phyloP scores from a whole-genome alignment of 2,888 invertebrate genomes.

The Drosophila aldrichi region DNA sequence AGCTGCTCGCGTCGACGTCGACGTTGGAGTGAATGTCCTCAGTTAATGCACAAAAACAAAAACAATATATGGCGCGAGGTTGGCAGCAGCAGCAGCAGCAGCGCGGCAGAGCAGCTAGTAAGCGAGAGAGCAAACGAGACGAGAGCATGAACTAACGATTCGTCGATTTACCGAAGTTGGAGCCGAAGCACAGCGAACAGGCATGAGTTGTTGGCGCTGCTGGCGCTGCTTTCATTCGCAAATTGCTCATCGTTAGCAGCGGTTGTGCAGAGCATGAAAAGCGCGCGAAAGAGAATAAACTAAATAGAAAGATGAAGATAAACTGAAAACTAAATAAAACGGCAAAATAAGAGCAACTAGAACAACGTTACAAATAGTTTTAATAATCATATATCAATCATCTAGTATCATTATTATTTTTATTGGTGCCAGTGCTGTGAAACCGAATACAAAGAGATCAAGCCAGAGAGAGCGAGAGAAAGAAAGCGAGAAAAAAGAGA shows the following conservation, averaged over 20 bases:
- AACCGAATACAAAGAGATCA: slow-evolving; percentile 13
- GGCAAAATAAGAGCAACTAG: slow-evolving; percentile 32
- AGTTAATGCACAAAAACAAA: slow-evolving; percentile 83
- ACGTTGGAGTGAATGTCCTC: slow-evolving; percentile 85
- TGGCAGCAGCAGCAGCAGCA: slow-evolving; percentile 64
- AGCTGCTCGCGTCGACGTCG: slow-evolving; percentile 53
- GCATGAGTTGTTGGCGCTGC: slow-evolving; percentile 56
- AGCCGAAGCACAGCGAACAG: slow-evolving; percentile 41
- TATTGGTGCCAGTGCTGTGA: slow-evolving; percentile 76
- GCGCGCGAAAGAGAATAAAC: slow-evolving; percentile 58
- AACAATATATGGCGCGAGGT: slow-evolving; percentile 83
- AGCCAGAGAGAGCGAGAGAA: slow-evolving; percentile 9
- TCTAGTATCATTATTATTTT: slow-evolving; percentile 40
- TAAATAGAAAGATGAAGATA: slow-evolving; percentile 28
- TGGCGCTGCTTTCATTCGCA: slow-evolving; percentile 84
- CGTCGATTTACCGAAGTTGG: slow-evolving; percentile 22
- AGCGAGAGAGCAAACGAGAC: slow-evolving; percentile 17
- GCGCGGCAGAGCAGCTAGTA: slow-evolving; percentile 16
- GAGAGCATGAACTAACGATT: slow-evolving; percentile 10
- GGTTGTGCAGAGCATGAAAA: slow-evolving; percentile 79
- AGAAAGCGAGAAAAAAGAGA: not conserved
- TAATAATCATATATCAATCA: slow-evolving; percentile 26
- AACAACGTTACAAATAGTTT: slow-evolving; percentile 57
- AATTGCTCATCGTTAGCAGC: slow-evolving; percentile 85
- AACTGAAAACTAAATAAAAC: slow-evolving; percentile 34